These are phyloP conservation scores for Maconellicoccus hirsutus DNA, from an alignment of 1,140 invertebrate genomes.

Conservation along the genomic window DNA sequence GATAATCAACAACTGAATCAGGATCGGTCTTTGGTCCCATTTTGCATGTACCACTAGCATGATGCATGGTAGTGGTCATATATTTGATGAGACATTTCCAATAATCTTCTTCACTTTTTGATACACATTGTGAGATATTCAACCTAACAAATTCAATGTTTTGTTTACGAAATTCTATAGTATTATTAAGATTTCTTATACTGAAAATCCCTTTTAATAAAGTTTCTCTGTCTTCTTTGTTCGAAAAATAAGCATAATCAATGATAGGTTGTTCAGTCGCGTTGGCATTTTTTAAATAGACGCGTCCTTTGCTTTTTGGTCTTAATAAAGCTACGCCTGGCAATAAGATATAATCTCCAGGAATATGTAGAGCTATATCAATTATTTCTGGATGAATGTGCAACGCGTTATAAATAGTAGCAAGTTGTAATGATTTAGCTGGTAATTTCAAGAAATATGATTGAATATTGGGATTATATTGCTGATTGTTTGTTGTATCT, in stretches of 20 bases:
- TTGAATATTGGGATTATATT: neutral
- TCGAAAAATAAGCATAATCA: constrained; percentile 44
- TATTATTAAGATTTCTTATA: neutral
- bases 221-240: constrained; percentile 28
- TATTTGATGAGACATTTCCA: constrained; percentile 33
- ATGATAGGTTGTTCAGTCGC: constrained; percentile 47
- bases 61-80: constrained; percentile 31
- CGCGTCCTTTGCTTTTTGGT: constrained; percentile 39
- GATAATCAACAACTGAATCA: constrained; percentile 39
- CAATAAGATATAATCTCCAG: neutral
- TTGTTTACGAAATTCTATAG: neutral
- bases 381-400: neutral
- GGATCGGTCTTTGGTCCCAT: constrained; percentile 32
- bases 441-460: neutral
- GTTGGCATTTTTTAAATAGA: constrained; percentile 39
- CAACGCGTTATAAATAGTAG: neutral
- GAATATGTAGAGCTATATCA: neutral
- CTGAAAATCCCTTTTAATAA: constrained; percentile 41
- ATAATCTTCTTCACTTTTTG: constrained; percentile 32
- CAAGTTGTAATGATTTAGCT: neutral
- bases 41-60: constrained; percentile 31
- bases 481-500: neutral
- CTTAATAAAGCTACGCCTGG: constrained; percentile 34
- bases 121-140: neutral
- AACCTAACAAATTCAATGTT: neutral